Evolutionary conservation across 2,888 invertebrate genomes (phyloP), one percentile per base, ranked within the genome.

Genomic region (Perizoma flavofasciatum): DNA sequence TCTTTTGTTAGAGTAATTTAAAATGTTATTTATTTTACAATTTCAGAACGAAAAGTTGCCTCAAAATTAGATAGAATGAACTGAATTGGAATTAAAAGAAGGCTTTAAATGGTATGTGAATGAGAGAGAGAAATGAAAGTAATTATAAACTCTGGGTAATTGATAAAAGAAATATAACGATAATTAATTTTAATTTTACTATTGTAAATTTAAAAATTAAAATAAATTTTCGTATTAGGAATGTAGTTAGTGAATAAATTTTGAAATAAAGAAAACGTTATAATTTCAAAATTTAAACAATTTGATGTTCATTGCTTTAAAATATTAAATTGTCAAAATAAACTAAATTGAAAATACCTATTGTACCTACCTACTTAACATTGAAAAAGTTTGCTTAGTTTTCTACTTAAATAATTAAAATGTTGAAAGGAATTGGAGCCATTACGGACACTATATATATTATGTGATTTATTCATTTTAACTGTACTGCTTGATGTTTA

Each of bases 161-260:
- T 70, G 74, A 72, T 55, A 66, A 75, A 33, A 52, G 62, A 64
- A 72, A 65, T 37, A 65, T 67, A 71, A 73, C 67, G 64, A 78
- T 76, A 68, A 70, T 1, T 37, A 37, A 6, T 22, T 22, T 68
- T 78, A 77, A 78, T 79, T 79, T 78, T 78, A 78, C 70, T 82
- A 81, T 77, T 78, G 81, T 85, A 77, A 79, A 78, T 82, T 82
- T 22, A 22, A 79, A 77, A 75, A 68, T 69, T 67, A 72, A 69
- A 75, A 71, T 63, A 61, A 75, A 76, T 62, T 65, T 65, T 77
- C 60, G 75, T 69, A 71, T 76, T 80, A 86, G 81, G 73, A 68
- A 74, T 59, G 83, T 89, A 88, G 88, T 74, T 89, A 89, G 88
- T 68, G 65, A 86, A 83, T 83, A 85, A 86, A 85, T 78, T 77